phyloP scores from a whole-genome alignment of 2,113 vertebrate genomes.

The Saimiri boliviensis region DNA sequence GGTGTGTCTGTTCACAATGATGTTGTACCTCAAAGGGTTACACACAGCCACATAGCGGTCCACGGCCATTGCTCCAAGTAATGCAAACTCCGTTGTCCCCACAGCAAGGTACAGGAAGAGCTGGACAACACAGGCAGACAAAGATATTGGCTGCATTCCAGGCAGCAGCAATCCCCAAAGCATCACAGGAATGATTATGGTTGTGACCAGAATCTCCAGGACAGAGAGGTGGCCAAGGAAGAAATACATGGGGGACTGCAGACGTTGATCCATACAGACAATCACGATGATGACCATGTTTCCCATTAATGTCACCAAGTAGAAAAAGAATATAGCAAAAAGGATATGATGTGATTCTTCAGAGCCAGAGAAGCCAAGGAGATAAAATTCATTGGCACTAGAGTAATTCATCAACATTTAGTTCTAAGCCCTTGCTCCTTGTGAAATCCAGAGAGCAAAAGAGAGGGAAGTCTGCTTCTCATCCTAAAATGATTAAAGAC shows the following conservation, averaged over 20 bases:
- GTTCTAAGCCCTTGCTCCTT: background rate
- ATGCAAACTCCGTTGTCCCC: constrained; percentile 55
- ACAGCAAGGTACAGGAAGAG: constrained; percentile 54
- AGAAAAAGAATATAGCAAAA: constrained; percentile 26
- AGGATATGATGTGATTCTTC: background rate
- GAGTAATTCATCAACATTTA: constrained; percentile 25
- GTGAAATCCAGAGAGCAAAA: background rate
- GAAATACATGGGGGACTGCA: constrained; percentile 67
- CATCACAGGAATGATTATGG: constrained; percentile 17
- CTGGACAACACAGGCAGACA: constrained; percentile 10
- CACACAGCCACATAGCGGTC: constrained; percentile 33
- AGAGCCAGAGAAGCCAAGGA: constrained; percentile 41
- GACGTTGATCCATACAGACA: constrained; percentile 45
- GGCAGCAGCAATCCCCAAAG: constrained; percentile 29
- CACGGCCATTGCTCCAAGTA: constrained; percentile 48
- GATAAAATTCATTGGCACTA: constrained; percentile 16
- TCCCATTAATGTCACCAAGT: constrained; percentile 10
- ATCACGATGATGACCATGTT: constrained; percentile 49
- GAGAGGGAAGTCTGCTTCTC: background rate
- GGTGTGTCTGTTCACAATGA: constrained; percentile 26
- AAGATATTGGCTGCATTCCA: constrained; percentile 31
- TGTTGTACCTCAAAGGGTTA: constrained; percentile 2
- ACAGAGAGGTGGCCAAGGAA: constrained; percentile 54
- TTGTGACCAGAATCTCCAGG: constrained; percentile 60
- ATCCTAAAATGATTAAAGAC: background rate